Conservation (phyloP, 1,140 invertebrate genomes). For the Colletes gigas region DNA sequence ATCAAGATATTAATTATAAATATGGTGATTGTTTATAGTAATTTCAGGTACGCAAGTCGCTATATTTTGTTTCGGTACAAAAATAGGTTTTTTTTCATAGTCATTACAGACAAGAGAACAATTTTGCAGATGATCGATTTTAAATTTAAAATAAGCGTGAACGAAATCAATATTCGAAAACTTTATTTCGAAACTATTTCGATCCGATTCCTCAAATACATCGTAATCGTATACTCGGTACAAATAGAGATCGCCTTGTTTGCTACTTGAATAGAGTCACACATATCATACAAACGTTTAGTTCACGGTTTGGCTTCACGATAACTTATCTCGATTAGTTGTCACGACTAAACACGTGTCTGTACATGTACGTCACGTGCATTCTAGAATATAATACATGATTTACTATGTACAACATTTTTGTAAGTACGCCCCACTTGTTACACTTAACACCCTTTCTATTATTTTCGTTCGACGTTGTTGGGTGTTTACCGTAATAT, state of each 20-base stretch:
- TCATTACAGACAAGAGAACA: neutral
- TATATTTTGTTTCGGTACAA: conserved; percentile 28
- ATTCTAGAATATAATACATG: neutral
- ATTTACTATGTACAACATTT: neutral
- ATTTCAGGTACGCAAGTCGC: conserved; percentile 52
- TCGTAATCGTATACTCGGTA: conserved; percentile 3
- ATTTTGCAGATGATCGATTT: neutral
- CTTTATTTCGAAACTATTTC: conserved; percentile 14
- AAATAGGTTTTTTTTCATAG: conserved; percentile 17
- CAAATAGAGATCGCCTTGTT: conserved; percentile 21
- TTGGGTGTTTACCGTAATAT: neutral
- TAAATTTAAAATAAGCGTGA: neutral
- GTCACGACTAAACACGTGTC: neutral
- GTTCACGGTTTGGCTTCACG: neutral
- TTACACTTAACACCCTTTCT: neutral
- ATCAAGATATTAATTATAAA: neutral
- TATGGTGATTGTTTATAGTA: conserved; percentile 41
- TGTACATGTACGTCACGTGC: neutral
- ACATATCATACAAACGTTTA: conserved; percentile 12
- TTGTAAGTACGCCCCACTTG: neutral
- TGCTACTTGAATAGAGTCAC: conserved; percentile 13
- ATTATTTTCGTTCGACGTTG: neutral
- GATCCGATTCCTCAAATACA: neutral
- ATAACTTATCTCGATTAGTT: conserved; percentile 27
- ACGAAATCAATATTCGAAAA: neutral